Conservation (phyloP, 2,113 vertebrate species). For the Sinocyclocheilus anshuiensis region DNA sequence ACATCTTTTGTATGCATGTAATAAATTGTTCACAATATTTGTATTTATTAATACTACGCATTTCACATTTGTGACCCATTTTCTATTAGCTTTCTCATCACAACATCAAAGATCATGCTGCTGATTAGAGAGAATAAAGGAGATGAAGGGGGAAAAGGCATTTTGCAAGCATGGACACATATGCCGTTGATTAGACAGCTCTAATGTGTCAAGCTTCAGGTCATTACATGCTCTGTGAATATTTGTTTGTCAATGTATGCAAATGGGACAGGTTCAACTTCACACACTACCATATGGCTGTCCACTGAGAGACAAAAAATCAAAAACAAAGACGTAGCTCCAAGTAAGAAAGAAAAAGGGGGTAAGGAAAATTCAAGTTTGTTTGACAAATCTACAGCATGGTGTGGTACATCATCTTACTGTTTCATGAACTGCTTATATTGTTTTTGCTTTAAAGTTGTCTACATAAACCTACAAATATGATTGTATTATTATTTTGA, state of each 20-base stretch:
- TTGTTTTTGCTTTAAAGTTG: not conserved
- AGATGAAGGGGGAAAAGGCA: conserved; percentile 20
- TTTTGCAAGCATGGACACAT: conserved; percentile 28
- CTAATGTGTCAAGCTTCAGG: conserved; percentile 42
- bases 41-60: not conserved
- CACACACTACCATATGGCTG: conserved; percentile 50
- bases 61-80: not conserved
- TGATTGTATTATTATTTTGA: not conserved
- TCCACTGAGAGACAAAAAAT: conserved; percentile 49
- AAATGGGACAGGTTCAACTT: conserved; percentile 29
- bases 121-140: conserved; percentile 29
- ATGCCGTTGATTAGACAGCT: conserved; percentile 47
- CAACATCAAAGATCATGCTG: conserved; percentile 1
- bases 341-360: not conserved
- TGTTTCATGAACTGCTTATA: not conserved
- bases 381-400: not conserved
- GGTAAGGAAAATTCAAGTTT: too few species aligned
- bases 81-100: not conserved
- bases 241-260: conserved; percentile 9
- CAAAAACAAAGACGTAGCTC: conserved; percentile 40
- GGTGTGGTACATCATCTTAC: not conserved
- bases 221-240: conserved; percentile 26
- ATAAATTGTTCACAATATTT: not conserved
- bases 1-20: not conserved
- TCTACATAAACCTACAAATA: not conserved